A percentile compares a stretch with the other conserved stretches of the same genome.
Conservation (phyloP, 2,888 invertebrate species). For the Dysmachus trigonus region DNA sequence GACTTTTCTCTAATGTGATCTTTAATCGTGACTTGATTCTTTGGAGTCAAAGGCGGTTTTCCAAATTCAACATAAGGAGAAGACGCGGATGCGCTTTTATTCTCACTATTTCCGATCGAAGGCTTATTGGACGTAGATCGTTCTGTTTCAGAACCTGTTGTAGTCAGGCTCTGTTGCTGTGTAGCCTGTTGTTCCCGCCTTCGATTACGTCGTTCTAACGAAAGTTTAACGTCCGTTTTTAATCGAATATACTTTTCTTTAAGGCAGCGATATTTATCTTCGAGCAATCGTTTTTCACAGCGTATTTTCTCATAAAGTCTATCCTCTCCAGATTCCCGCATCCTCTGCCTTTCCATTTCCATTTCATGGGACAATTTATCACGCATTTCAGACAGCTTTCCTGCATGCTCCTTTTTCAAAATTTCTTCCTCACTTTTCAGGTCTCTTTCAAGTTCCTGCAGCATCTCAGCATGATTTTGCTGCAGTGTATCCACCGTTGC, state of each 20-base stretch:
- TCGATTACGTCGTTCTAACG: slow-evolving; percentile 78
- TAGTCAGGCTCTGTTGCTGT: slow-evolving; percentile 48
- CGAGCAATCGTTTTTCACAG: slow-evolving; percentile 75
- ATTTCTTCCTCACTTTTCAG: slow-evolving; percentile 71
- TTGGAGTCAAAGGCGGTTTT: slow-evolving; percentile 47
- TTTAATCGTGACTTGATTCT: background rate
- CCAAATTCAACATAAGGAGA: slow-evolving; percentile 54
- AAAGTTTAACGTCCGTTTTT: slow-evolving; percentile 81
- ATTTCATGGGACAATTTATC: slow-evolving; percentile 70
- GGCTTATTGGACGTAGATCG: slow-evolving; percentile 78
- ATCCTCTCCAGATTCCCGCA: slow-evolving; percentile 64
- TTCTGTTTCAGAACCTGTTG: slow-evolving; percentile 82
- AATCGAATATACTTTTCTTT: slow-evolving; percentile 84
- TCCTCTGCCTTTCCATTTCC: slow-evolving; percentile 65
- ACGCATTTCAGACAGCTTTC: slow-evolving; percentile 72
- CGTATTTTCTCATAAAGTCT: slow-evolving; percentile 71
- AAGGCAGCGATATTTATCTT: slow-evolving; percentile 81
- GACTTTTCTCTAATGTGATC: slow-evolving; percentile 52
- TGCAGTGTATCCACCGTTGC: slow-evolving; percentile 61
- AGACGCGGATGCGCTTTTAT: slow-evolving; percentile 58
- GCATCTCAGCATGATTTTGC: slow-evolving; percentile 60
- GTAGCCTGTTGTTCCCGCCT: slow-evolving; percentile 68
- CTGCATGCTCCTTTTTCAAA: slow-evolving; percentile 74
- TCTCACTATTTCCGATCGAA: slow-evolving; percentile 65
- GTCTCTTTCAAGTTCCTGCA: slow-evolving; percentile 62